These are phyloP conservation scores for Celastrina argiolus DNA, from an alignment of 2,888 invertebrate genomes.

Conservation along the genomic window DNA sequence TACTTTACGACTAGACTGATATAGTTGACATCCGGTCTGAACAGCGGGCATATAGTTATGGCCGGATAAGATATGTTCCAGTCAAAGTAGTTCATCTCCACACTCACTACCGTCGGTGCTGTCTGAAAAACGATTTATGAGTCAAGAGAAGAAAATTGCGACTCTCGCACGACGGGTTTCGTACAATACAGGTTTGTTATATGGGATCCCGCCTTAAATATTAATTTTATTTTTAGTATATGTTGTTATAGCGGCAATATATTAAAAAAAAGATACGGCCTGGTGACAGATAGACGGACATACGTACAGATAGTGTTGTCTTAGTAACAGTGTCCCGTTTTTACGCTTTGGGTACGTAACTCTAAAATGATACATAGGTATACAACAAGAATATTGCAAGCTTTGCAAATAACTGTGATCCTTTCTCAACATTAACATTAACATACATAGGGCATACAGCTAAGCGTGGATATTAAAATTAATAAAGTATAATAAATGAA, in stretches of 20 bases:
- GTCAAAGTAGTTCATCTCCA: constrained; percentile 83
- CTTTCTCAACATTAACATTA: background rate
- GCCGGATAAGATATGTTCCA: constrained; percentile 85
- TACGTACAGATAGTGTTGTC: too few relatives aligned
- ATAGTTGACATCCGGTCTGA: constrained; percentile 69
- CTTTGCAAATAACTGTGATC: background rate
- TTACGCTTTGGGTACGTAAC: too few relatives aligned
- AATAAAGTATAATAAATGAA: background rate
- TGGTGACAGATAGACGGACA: too few relatives aligned
- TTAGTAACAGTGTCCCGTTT: too few relatives aligned
- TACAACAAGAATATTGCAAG: background rate
- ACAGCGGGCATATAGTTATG: constrained; percentile 80
- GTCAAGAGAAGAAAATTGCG: too few relatives aligned
- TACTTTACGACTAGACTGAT: constrained; percentile 49
- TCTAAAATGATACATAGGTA: too few relatives aligned
- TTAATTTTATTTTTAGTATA: too few relatives aligned
- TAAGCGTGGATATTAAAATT: background rate
- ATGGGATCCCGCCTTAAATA: too few relatives aligned
- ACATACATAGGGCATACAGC: background rate
- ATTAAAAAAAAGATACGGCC: too few relatives aligned
- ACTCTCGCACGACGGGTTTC: too few relatives aligned
- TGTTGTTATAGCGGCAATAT: too few relatives aligned
- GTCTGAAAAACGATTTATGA: constrained; percentile 53
- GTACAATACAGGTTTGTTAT: too few relatives aligned
- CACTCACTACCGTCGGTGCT: constrained; percentile 83